These are phyloP conservation scores for Ostrea denselamellosa DNA, from an alignment of 1,140 invertebrate species.

Conservation along the genomic window DNA sequence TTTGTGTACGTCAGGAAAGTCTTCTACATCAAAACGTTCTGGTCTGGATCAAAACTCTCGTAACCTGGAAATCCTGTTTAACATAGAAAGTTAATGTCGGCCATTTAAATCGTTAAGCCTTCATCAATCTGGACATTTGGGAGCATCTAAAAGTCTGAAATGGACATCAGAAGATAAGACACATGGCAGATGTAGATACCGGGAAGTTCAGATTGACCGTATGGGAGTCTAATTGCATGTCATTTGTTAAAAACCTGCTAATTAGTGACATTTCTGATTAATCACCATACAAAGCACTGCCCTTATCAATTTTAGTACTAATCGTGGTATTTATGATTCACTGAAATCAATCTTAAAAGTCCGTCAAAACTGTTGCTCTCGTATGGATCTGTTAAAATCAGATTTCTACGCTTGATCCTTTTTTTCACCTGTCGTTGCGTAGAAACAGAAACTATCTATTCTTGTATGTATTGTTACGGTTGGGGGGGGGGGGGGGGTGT, in stretches of 20 bases:
- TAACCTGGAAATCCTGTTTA: not conserved
- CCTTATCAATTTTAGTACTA: conserved; percentile 5
- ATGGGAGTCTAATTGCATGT: conserved; percentile 2
- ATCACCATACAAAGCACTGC: not conserved
- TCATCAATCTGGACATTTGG: conserved; percentile 18
- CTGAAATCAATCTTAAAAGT: no score
- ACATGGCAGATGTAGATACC: conserved; percentile 1
- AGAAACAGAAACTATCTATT: no score
- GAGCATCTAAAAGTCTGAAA: not conserved
- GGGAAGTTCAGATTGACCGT: conserved; percentile 12
- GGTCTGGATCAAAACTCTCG: not conserved
- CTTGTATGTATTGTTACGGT: no score
- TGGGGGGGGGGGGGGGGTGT: no score
- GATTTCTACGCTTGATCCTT: not conserved
- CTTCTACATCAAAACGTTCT: not conserved
- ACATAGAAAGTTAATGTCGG: not conserved
- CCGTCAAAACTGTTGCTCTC: not conserved
- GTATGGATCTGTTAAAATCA: no score
- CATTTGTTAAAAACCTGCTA: conserved; percentile 33
- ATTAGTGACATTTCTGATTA: conserved; percentile 37
- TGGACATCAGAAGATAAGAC: conserved; percentile 6
- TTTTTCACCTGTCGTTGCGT: no score
- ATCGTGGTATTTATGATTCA: not conserved
- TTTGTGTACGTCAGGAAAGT: not conserved
- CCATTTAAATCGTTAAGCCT: not conserved